A percentile compares a stretch with the other conserved stretches of the same genome.
phyloP scores from a whole-genome alignment of 2,797 vertebrate species.

The Phataginus tricuspis region DNA sequence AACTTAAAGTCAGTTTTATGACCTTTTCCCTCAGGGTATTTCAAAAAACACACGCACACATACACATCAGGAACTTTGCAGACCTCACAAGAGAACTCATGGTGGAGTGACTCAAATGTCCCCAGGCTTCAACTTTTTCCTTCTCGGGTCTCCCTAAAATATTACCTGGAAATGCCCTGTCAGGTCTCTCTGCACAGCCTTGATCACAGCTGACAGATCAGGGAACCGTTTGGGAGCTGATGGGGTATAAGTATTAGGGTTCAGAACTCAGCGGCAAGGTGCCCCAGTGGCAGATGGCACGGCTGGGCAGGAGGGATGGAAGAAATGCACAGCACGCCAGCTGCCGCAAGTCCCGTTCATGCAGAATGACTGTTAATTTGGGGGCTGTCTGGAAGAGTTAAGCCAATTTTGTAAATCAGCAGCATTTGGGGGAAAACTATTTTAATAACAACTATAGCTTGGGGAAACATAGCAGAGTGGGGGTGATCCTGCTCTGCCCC shows the following conservation, averaged over 20 bases:
- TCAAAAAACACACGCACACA: neutral
- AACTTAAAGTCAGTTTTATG: neutral
- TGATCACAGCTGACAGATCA: conserved; percentile 28
- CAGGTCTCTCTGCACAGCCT: conserved; percentile 2
- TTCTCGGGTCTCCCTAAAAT: neutral
- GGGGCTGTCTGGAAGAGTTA: neutral
- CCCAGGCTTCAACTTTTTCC: conserved; percentile 5
- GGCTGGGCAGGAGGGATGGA: neutral
- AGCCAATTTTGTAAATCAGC: neutral
- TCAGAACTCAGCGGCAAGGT: conserved; percentile 27
- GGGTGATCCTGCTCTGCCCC: neutral
- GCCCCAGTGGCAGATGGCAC: conserved; percentile 41
- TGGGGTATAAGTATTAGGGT: conserved; percentile 38
- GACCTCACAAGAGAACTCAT: neutral
- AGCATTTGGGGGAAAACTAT: neutral
- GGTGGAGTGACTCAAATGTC: neutral
- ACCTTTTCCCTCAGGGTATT: neutral
- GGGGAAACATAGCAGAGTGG: neutral
- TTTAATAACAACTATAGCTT: neutral
- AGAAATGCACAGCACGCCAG: neutral
- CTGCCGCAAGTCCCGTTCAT: neutral
- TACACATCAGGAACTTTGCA: neutral
- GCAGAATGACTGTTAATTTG: conserved; percentile 6
- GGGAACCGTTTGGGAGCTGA: conserved; percentile 32
- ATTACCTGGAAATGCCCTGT: conserved; percentile 14